Evolutionary conservation across 2,888 invertebrate genomes (phyloP), one percentile per base, ranked within the genome.

Genomic region (Drosophila conformis): DNA sequence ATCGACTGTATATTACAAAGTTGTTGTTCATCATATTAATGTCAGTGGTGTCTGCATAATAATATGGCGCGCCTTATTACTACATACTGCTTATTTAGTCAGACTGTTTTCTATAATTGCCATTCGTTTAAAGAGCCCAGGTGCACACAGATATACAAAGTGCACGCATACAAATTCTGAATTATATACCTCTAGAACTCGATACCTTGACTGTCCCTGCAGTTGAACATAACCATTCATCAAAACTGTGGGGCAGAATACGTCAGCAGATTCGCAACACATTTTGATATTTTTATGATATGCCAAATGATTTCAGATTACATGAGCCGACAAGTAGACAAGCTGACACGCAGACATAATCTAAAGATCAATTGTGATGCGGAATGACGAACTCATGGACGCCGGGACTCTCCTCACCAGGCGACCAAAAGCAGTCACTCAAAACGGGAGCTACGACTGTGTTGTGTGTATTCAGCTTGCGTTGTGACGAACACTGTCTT

Each of bases 151-250:
- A 56, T 48, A 52, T 21, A 57, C 13, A 48, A 31, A 54, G 35
- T 13, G 52, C 58, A 62, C 52, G 29, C 46, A 38, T 35, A 25
- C 15, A 35, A 49, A 49, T 27, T 18, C 21, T 5, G 15, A 33
- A 79, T 85, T 68, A 65, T 57, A 59, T 56, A 18, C 59, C 52
- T 60, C 42, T 40, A 51, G 54, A 71, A 64, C 51, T 13, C 5
- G 8, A 18, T 27, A 8, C 4, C 18, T 4, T 18, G 69, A 13
- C 82, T 67, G 80, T 69, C 72, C 33, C 25, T 40, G 35, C 25
- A 40, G 38, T 49, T 49, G 58, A 53, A 49, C 72, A 49, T 36
- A 48, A 66, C 49, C 74, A 87, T 87, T 57, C 74, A 87, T 87
- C 88, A 85, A 51, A 69, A 56, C 56, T 64, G 60, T 60, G 54